Conservation (phyloP, 2,888 invertebrate species). For the Nephrotoma guestfalica region DNA sequence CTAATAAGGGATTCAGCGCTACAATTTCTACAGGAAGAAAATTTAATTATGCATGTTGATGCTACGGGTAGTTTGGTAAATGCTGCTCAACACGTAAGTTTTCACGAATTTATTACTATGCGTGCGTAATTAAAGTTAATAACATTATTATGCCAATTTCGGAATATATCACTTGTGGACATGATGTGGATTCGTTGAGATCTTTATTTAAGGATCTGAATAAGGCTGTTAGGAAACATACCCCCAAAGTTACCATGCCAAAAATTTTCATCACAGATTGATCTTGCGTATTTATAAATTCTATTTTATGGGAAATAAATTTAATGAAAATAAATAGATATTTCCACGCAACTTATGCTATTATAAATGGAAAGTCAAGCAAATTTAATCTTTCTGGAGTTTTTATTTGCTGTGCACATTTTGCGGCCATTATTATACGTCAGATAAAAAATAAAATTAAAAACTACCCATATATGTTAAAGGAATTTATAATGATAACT, state of each 20-base stretch:
- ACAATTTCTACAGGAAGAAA: neutral
- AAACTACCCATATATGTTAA: no score
- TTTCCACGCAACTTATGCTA: neutral
- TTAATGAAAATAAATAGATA: neutral
- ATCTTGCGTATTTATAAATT: neutral
- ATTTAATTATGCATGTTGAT: neutral
- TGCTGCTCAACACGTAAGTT: neutral
- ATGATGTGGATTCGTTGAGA: no score
- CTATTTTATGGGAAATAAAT: neutral
- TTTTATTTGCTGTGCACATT: neutral
- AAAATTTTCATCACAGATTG: neutral
- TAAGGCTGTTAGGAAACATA: no score
- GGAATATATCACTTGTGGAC: no score
- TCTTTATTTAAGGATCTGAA: no score
- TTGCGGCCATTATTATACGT: no score
- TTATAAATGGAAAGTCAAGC: neutral
- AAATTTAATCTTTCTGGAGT: neutral
- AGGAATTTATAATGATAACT: neutral
- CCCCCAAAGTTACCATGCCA: neutral
- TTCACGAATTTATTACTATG: neutral
- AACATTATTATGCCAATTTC: no score
- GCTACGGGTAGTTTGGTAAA: neutral
- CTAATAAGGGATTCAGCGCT: neutral
- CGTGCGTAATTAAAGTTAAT: neutral
- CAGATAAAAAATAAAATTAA: no score